Evolutionary conservation across 2,113 vertebrate genomes (phyloP).

Genomic region (Menidia beryllina): DNA sequence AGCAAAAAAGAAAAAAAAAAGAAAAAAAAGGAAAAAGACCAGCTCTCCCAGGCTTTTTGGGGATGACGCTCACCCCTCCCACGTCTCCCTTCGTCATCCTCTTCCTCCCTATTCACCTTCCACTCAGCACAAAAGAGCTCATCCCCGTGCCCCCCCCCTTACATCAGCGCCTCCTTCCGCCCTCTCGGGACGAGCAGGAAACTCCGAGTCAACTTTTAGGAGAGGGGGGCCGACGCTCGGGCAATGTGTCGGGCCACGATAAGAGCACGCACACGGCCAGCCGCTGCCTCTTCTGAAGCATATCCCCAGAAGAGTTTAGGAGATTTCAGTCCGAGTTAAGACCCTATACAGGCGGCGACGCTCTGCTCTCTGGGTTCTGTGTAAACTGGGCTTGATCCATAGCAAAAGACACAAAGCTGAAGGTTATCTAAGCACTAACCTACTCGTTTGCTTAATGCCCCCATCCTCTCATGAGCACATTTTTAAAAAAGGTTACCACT

Average conservation of each 20-base stretch:
- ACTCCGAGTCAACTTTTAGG: constrained; percentile 37
- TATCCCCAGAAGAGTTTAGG: background rate
- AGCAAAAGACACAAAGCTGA: background rate
- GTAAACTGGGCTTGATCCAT: constrained; percentile 18
- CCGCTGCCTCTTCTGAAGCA: background rate
- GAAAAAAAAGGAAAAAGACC: no score
- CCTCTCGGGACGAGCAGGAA: constrained; percentile 43
- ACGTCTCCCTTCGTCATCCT: constrained; percentile 10
- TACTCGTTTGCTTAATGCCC: constrained; percentile 8
- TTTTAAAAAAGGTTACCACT: background rate
- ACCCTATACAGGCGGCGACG: constrained; percentile 19
- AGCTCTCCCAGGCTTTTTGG: constrained; percentile 33
- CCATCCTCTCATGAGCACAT: background rate
- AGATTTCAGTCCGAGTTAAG: constrained; percentile 12
- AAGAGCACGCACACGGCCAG: constrained; percentile 37
- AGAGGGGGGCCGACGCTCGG: constrained; percentile 6
- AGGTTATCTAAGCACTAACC: background rate
- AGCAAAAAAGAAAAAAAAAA: no score
- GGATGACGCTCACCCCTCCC: constrained; percentile 13
- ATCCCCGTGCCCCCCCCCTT: background rate
- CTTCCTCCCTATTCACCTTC: background rate
- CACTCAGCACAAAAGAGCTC: background rate
- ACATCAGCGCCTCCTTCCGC: constrained; percentile 9
- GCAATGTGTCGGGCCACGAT: constrained; percentile 48
- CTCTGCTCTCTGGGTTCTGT: constrained; percentile 19